Evolutionary conservation across 2,888 invertebrate species (phyloP).

Genomic region (Philereme vetulata): DNA sequence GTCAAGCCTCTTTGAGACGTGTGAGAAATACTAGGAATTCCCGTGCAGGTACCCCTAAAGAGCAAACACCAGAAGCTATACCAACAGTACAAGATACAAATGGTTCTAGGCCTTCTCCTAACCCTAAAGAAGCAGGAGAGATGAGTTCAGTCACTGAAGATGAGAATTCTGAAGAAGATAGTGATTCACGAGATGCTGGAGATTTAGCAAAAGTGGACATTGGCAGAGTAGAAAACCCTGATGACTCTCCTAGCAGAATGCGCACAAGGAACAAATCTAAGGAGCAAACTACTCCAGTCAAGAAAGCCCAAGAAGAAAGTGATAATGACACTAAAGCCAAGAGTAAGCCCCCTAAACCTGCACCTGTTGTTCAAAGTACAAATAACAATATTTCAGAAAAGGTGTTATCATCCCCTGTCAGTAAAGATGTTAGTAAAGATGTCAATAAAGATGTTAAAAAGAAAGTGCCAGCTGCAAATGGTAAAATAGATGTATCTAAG

Average conservation of each 20-base stretch:
- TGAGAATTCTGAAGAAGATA: conserved; percentile 97
- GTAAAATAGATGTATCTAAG: conserved; percentile 80
- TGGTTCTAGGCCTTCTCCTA: conserved; percentile 85
- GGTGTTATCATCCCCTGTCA: conserved; percentile 67
- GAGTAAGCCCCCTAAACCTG: conserved; percentile 63
- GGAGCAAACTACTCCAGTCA: conserved; percentile 85
- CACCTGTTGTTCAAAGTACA: conserved; percentile 67
- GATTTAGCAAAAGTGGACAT: conserved; percentile 92
- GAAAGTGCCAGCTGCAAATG: conserved; percentile 65
- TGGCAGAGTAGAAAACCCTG: conserved; percentile 88
- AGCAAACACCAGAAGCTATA: conserved; percentile 86
- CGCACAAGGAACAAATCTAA: conserved; percentile 93
- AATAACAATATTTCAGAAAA: conserved; percentile 72
- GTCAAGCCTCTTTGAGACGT: conserved; percentile 93
- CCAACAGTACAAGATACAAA: conserved; percentile 80
- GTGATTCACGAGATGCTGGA: conserved; percentile 94
- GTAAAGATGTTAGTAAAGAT: conserved; percentile 58
- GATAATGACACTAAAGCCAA: conserved; percentile 75
- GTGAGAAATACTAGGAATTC: conserved; percentile 95
- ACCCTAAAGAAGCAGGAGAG: conserved; percentile 87
- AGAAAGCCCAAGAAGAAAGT: conserved; percentile 78
- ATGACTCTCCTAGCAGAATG: conserved; percentile 94
- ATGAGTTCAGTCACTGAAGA: conserved; percentile 93
- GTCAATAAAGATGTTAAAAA: conserved; percentile 73
- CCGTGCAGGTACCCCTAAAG: conserved; percentile 90